These are phyloP conservation scores for Amblyjoppa fuscipennis DNA, from an alignment of 2,888 invertebrate species.

Conservation along the genomic window DNA sequence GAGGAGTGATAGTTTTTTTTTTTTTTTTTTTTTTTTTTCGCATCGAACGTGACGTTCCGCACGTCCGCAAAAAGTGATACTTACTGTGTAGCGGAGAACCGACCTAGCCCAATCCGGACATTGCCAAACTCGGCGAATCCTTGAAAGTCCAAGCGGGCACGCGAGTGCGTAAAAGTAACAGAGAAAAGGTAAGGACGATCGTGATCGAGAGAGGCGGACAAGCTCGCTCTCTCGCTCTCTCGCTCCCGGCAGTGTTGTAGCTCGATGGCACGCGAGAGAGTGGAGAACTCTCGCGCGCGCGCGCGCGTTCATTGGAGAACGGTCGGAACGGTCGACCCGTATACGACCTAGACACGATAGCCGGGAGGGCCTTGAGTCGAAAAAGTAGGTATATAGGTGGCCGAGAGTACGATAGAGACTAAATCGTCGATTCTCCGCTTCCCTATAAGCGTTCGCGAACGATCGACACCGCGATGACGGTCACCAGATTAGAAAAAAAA, in stretches of 20 bases:
- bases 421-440: conserved; percentile 60
- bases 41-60: neutral
- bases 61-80: conserved; percentile 14
- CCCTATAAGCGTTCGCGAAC: conserved; percentile 40
- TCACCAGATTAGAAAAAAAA: conserved; percentile 36
- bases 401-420: conserved; percentile 44
- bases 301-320: conserved; percentile 54
- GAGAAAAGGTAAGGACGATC: conserved; percentile 25
- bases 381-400: conserved; percentile 72
- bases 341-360: conserved; percentile 71
- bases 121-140: conserved; percentile 76
- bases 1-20: neutral
- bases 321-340: conserved; percentile 65
- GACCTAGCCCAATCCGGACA: conserved; percentile 78
- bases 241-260: neutral
- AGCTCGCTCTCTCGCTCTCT: neutral
- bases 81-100: conserved; percentile 58
- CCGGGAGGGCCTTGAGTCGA: conserved; percentile 69
- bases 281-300: conserved; percentile 9
- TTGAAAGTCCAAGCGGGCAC: conserved; percentile 70
- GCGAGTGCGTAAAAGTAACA: conserved; percentile 62
- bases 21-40: conserved; percentile 7
- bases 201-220: conserved; percentile 26
- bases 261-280: conserved; percentile 14
- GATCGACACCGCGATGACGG: neutral